Percentiles rank a stretch among this genome's conserved stretches.
phyloP scores from a whole-genome alignment of 1,140 invertebrate genomes.

The Heliconius himera region DNA sequence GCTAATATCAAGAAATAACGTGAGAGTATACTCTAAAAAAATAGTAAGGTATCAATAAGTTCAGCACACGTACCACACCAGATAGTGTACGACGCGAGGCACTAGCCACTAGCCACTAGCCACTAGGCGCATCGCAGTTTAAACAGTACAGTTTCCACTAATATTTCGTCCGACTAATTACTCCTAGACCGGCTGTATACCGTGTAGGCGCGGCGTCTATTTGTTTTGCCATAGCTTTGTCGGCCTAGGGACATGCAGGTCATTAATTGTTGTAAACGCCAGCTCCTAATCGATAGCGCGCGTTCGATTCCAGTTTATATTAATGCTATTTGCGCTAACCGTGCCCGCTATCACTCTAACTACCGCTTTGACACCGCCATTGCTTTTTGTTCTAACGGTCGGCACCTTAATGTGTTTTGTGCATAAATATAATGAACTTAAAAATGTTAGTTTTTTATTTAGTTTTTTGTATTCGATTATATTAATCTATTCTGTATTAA shows the following conservation, averaged over 20 bases:
- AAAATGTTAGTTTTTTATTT: background rate
- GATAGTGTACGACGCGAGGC: constrained; percentile 12
- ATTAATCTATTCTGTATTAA: too few relatives aligned
- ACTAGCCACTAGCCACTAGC: background rate
- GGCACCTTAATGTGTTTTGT: constrained; percentile 23
- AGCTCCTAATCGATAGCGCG: constrained; percentile 78
- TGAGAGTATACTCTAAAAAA: too few relatives aligned
- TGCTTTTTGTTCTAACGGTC: constrained; percentile 39
- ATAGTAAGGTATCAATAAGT: too few relatives aligned
- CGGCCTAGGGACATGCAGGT: constrained; percentile 78
- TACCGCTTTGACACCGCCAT: constrained; percentile 48
- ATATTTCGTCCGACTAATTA: constrained; percentile 11
- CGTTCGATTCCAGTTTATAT: constrained; percentile 81
- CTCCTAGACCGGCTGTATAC: constrained; percentile 40
- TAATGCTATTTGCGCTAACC: constrained; percentile 78
- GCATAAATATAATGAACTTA: background rate
- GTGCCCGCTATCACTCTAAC: constrained; percentile 57
- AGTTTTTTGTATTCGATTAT: too few relatives aligned
- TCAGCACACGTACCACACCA: background rate
- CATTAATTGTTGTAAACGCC: constrained; percentile 81
- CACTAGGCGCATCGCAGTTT: background rate
- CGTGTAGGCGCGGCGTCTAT: constrained; percentile 74
- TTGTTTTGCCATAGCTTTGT: constrained; percentile 81
- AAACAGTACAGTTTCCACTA: constrained; percentile 8
- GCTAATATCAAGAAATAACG: background rate